Conservation (phyloP, 2,888 invertebrate genomes). For the Melieria omissa region DNA sequence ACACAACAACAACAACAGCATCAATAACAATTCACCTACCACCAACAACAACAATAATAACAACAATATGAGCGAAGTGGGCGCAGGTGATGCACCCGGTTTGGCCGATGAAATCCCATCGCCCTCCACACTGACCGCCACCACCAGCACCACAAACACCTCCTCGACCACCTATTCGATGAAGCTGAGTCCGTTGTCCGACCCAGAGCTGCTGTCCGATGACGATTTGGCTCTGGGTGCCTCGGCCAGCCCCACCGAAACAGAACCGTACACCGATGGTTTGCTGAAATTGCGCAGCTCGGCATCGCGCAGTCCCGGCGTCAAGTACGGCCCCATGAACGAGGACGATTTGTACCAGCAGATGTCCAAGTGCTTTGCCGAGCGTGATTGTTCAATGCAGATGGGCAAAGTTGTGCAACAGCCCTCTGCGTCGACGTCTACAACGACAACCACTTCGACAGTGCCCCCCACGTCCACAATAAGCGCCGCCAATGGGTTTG, state of each 20-base stretch:
- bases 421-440: conserved; percentile 26
- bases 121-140: conserved; percentile 33
- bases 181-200: conserved; percentile 61
- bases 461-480: conserved; percentile 41
- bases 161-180: conserved; percentile 52
- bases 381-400: conserved; percentile 5
- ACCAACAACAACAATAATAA: conserved; percentile 17
- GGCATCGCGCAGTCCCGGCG: conserved; percentile 31
- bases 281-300: conserved; percentile 40
- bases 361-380: background rate
- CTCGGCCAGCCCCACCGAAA: conserved; percentile 66
- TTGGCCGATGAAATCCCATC: conserved; percentile 31
- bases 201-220: conserved; percentile 60
- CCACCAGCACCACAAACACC: conserved; percentile 44
- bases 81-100: conserved; percentile 2
- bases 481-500: conserved; percentile 67
- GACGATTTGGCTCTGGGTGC: conserved; percentile 66
- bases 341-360: conserved; percentile 36
- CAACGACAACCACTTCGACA: conserved; percentile 26
- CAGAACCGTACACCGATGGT: conserved; percentile 49
- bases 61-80: background rate
- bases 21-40: conserved; percentile 17
- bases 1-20: conserved; percentile 33
- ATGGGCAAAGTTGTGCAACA: conserved; percentile 36
- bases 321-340: conserved; percentile 39